A percentile compares a stretch with the other conserved stretches of the same genome.
Conservation (phyloP, 1,140 invertebrate species). For the honey bee (Apis mellifera) region Amel_HAv3.1 CM009936.2:13102001-13102500, state of each 20-base stretch:
- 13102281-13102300: constrained; percentile 28
- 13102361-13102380: background rate
- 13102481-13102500: background rate
- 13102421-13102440: background rate
- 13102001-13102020: background rate
- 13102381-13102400: constrained; percentile 20
- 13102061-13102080: constrained; percentile 4
- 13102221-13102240: constrained; percentile 8
- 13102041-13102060: constrained; percentile 23
- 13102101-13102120: background rate
- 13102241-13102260: constrained; percentile 12
- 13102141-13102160: background rate
- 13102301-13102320: constrained; percentile 34
- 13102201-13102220: constrained; percentile 11
- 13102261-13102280: constrained; percentile 35
- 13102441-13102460: background rate
- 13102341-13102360: background rate
- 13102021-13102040: background rate
- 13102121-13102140: background rate
- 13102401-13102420: constrained; percentile 19
- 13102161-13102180: constrained; percentile 8
- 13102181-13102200: constrained; percentile 3
- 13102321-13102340: constrained; percentile 23
- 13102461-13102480: constrained; percentile 14
- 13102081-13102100: background rate